These are phyloP conservation scores for Cyphomyrus discorhynchus DNA, from an alignment of 2,113 vertebrate species.

Conservation along the genomic window DNA sequence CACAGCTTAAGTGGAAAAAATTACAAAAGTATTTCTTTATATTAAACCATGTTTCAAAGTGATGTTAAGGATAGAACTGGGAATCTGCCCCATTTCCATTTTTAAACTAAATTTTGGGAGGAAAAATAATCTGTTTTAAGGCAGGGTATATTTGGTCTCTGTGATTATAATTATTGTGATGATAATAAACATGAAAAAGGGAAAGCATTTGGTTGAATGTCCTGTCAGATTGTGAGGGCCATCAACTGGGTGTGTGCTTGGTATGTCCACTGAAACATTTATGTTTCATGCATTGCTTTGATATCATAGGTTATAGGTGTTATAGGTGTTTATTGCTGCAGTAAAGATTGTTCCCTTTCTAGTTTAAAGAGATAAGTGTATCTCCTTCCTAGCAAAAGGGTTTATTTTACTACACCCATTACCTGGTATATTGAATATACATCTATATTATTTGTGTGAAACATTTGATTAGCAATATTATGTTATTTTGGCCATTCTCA, in stretches of 20 bases:
- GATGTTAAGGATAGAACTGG: neutral
- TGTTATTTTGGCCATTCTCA: neutral
- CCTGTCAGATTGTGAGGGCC: neutral
- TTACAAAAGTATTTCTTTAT: neutral
- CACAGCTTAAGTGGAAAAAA: neutral
- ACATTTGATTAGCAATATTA: neutral
- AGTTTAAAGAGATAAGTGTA: neutral
- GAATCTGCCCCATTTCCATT: neutral
- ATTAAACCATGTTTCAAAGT: neutral
- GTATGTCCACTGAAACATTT: conserved; percentile 23
- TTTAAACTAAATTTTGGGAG: neutral
- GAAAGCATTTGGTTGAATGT: conserved; percentile 12
- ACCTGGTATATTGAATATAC: neutral
- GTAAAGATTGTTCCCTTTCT: neutral
- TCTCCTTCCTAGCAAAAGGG: neutral
- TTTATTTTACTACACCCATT: neutral
- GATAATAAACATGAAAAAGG: conserved; percentile 1
- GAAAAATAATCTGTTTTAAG: neutral
- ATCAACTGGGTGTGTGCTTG: conserved; percentile 6
- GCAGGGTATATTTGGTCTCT: neutral
- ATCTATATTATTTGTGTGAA: neutral
- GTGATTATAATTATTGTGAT: neutral
- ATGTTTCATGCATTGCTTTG: conserved; percentile 47
- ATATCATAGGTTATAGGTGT: conserved; percentile 17
- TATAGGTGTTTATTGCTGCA: neutral